Evolutionary conservation across 2,888 invertebrate genomes (phyloP).

Genomic region (Lymantria dispar): DNA sequence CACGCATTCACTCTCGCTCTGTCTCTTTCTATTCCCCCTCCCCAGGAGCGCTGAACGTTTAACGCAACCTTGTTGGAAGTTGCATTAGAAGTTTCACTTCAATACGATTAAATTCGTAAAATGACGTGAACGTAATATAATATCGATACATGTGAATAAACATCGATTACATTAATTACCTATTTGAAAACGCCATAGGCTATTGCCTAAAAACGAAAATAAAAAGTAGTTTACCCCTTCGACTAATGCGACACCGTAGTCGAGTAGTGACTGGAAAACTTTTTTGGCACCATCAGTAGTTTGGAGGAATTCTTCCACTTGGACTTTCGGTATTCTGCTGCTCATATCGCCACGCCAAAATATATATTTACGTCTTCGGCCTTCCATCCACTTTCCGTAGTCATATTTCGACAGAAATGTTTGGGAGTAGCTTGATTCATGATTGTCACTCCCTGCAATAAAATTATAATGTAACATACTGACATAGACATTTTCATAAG

Average conservation of each 20-base stretch:
- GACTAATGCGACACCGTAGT: conserved; percentile 79
- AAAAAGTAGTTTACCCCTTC: conserved; percentile 47
- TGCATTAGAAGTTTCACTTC: no score
- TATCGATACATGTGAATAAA: no score
- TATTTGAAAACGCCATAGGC: no score
- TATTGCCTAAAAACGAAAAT: background rate
- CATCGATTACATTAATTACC: no score
- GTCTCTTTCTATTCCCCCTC: no score
- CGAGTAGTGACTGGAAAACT: conserved; percentile 76
- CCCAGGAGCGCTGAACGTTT: no score
- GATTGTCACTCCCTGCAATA: conserved; percentile 78
- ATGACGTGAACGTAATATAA: no score
- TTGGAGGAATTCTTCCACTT: conserved; percentile 71
- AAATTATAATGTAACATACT: background rate
- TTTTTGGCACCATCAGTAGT: conserved; percentile 61
- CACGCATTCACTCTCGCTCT: no score
- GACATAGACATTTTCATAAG: background rate
- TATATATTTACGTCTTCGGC: conserved; percentile 45
- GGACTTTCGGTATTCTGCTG: conserved; percentile 58
- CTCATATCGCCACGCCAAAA: conserved; percentile 75
- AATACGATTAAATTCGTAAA: no score
- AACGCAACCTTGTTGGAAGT: no score
- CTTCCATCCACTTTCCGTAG: conserved; percentile 52
- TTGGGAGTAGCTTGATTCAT: conserved; percentile 74
- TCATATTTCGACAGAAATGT: conserved; percentile 70